Evolutionary conservation across 1,140 invertebrate genomes (phyloP).

Genomic region (Lordiphosa clarofinis): DNA sequence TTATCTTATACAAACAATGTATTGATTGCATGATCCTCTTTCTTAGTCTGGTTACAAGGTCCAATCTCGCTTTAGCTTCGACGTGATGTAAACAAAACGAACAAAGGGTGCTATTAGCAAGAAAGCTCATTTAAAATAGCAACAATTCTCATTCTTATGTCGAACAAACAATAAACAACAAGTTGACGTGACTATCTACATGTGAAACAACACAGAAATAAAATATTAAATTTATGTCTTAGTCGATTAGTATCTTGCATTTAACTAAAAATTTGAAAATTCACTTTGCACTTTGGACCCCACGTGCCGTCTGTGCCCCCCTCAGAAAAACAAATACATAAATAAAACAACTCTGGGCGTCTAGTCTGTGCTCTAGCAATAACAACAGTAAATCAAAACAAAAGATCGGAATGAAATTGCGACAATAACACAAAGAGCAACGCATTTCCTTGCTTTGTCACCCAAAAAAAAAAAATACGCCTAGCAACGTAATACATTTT

Average conservation of each 20-base stretch:
- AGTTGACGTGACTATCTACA: constrained; percentile 52
- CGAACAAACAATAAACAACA: constrained; percentile 11
- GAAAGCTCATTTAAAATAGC: constrained; percentile 1
- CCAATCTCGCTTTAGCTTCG: neutral
- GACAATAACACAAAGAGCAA: constrained; percentile 18
- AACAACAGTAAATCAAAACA: constrained; percentile 35
- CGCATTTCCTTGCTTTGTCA: too few relatives aligned
- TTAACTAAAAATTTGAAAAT: constrained; percentile 1
- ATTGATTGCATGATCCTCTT: constrained; percentile 4
- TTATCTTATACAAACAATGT: constrained; percentile 25
- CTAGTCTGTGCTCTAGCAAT: neutral
- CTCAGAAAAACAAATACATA: constrained; percentile 33
- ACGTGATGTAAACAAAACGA: constrained; percentile 29
- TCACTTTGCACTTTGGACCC: constrained; percentile 48
- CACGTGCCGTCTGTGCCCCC: constrained; percentile 21
- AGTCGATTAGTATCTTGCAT: constrained; percentile 2
- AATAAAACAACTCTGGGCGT: constrained; percentile 14
- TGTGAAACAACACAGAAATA: constrained; percentile 21
- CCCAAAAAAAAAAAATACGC: constrained; percentile 2
- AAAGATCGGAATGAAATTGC: constrained; percentile 16
- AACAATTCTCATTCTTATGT: constrained; percentile 34
- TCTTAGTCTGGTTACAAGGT: constrained; percentile 24
- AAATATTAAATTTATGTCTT: constrained; percentile 4
- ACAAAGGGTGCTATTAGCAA: constrained; percentile 9
- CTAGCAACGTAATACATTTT: constrained; percentile 42